Evolutionary conservation across 2,113 vertebrate species (phyloP).

Genomic region (Nanorana parkeri): DNA sequence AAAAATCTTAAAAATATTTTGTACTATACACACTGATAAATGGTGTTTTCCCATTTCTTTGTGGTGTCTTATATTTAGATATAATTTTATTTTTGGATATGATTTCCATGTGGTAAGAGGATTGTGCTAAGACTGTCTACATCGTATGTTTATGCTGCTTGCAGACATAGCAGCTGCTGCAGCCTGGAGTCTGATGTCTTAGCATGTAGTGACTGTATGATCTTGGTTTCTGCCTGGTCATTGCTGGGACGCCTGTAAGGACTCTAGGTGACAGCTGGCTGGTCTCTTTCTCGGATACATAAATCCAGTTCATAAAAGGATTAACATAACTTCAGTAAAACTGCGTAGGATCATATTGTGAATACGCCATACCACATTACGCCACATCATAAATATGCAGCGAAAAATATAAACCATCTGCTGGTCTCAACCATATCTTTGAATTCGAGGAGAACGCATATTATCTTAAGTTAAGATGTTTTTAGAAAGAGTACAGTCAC

Average conservation of each 20-base stretch:
- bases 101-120: conserved; percentile 30
- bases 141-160: conserved; percentile 4
- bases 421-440: neutral
- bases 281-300: conserved; percentile 46
- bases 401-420: conserved; percentile 9
- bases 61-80: neutral
- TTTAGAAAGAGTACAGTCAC: neutral
- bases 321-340: conserved; percentile 64
- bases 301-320: conserved; percentile 71
- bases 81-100: conserved; percentile 6
- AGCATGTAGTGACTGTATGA: conserved; percentile 39
- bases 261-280: conserved; percentile 69
- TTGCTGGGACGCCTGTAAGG: conserved; percentile 34
- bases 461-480: neutral
- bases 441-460: neutral
- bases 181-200: conserved; percentile 56
- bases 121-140: conserved; percentile 4
- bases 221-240: conserved; percentile 43
- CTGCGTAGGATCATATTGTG: conserved; percentile 59
- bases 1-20: too few relatives aligned
- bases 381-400: conserved; percentile 23
- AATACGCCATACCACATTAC: conserved; percentile 29
- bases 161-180: conserved; percentile 57
- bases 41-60: neutral
- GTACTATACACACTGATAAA: neutral